These are phyloP conservation scores for Myanophis thanlyinensis DNA, from an alignment of 2,113 vertebrate genomes.

Conservation along the genomic window DNA sequence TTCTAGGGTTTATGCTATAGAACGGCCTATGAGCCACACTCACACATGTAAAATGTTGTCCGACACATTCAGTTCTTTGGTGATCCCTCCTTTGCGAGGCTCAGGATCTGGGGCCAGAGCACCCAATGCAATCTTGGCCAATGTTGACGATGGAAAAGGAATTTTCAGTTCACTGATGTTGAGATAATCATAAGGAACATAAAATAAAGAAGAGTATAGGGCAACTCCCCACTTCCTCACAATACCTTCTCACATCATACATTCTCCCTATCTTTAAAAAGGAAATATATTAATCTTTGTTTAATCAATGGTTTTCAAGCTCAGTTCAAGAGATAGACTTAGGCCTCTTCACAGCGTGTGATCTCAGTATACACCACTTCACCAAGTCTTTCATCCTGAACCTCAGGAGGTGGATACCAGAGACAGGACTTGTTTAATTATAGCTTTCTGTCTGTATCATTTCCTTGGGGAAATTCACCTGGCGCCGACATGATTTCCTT, in stretches of 20 bases:
- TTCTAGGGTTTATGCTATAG: neutral
- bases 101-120: slow-evolving; percentile 75
- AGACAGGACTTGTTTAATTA: neutral
- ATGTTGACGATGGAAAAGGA: slow-evolving; percentile 70
- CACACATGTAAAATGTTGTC: slow-evolving; percentile 72
- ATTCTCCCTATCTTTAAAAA: neutral
- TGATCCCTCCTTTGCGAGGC: slow-evolving; percentile 74
- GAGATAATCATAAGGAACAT: slow-evolving; percentile 51
- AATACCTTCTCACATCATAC: neutral
- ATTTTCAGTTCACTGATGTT: slow-evolving; percentile 64
- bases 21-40: slow-evolving; percentile 39
- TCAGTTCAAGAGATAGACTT: neutral
- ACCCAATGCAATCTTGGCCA: slow-evolving; percentile 69
- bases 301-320: neutral
- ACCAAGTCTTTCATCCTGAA: neutral
- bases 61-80: slow-evolving; percentile 60
- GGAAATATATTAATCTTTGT: neutral
- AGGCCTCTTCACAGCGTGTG: neutral
- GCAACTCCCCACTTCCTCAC: neutral
- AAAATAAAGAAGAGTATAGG: neutral
- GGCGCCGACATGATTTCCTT: neutral
- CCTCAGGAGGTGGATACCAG: neutral
- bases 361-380: neutral
- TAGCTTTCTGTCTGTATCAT: neutral
- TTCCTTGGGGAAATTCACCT: neutral